These are phyloP conservation scores for Acronicta psi DNA, from an alignment of 2,888 invertebrate species.

Conservation along the genomic window DNA sequence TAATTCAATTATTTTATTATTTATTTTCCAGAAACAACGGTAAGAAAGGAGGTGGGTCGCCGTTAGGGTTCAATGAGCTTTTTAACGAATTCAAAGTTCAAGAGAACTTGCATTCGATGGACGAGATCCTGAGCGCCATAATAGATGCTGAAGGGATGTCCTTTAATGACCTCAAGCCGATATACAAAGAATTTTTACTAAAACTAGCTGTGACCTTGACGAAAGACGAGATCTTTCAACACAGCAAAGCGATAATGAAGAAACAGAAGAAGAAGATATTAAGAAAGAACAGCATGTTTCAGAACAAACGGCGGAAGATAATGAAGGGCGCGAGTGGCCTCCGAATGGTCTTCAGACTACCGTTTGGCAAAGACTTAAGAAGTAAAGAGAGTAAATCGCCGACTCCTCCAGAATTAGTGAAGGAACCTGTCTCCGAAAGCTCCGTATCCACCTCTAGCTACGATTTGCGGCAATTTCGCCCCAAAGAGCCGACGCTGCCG, in stretches of 20 bases:
- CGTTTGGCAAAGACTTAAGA: conserved; percentile 83
- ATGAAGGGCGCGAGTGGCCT: conserved; percentile 90
- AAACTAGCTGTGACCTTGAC: conserved; percentile 96
- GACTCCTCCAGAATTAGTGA: conserved; percentile 67
- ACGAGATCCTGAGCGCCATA: conserved; percentile 96
- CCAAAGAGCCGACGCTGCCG: conserved; percentile 85
- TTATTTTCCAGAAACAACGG: conserved; percentile 87
- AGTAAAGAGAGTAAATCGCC: conserved; percentile 72
- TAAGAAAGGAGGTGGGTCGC: conserved; percentile 92
- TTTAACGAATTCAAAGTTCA: conserved; percentile 96
- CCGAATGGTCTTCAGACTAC: conserved; percentile 91
- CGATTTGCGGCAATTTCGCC: conserved; percentile 90
- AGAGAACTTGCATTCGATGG: conserved; percentile 96
- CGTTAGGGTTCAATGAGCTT: conserved; percentile 95
- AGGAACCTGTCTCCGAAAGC: conserved; percentile 87
- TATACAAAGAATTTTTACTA: conserved; percentile 96
- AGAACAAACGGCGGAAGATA: conserved; percentile 89
- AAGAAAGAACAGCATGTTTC: conserved; percentile 87
- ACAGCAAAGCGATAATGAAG: conserved; percentile 96
- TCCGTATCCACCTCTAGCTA: conserved; percentile 90
- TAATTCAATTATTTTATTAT: background rate
- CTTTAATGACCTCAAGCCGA: conserved; percentile 96
- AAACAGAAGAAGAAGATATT: conserved; percentile 93
- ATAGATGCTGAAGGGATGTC: conserved; percentile 98
- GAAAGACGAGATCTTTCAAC: conserved; percentile 97